phyloP scores from a whole-genome alignment of 2,113 vertebrate genomes.

The Ameiurus melas region DNA sequence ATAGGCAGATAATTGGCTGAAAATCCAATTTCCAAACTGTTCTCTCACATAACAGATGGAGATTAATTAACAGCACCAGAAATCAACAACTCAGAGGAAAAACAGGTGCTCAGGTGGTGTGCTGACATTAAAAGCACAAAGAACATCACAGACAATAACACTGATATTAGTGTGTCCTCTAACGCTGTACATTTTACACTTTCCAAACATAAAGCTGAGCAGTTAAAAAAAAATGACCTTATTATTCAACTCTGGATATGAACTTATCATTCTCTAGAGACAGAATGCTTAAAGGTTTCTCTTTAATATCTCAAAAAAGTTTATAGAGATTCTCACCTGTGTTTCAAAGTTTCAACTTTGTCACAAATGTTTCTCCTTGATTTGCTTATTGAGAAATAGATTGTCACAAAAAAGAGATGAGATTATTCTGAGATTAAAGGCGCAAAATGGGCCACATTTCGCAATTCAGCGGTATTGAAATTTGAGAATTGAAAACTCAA shows the following conservation, averaged over 20 bases:
- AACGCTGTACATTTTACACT: not conserved
- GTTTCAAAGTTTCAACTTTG: not conserved
- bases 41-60: conserved; percentile 28
- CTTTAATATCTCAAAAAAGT: not conserved
- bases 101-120: conserved; percentile 16
- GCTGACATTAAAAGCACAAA: not conserved
- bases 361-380: not conserved
- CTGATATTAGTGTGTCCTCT: not conserved
- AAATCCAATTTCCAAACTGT: conserved; percentile 18
- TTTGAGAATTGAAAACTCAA: not conserved
- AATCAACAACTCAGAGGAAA: not conserved
- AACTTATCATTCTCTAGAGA: not conserved
- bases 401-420: not conserved
- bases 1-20: conserved; percentile 24
- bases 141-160: conserved; percentile 8
- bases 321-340: not conserved
- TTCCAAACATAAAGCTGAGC: not conserved
- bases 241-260: not conserved
- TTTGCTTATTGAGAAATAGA: not conserved
- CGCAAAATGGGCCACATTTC: not conserved
- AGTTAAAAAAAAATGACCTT: not conserved
- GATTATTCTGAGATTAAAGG: not conserved
- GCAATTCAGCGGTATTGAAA: not conserved
- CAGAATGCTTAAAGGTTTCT: not conserved
- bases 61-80: conserved; percentile 24